Evolutionary conservation across 2,113 vertebrate species (phyloP).

Genomic region (Monopterus albus): DNA sequence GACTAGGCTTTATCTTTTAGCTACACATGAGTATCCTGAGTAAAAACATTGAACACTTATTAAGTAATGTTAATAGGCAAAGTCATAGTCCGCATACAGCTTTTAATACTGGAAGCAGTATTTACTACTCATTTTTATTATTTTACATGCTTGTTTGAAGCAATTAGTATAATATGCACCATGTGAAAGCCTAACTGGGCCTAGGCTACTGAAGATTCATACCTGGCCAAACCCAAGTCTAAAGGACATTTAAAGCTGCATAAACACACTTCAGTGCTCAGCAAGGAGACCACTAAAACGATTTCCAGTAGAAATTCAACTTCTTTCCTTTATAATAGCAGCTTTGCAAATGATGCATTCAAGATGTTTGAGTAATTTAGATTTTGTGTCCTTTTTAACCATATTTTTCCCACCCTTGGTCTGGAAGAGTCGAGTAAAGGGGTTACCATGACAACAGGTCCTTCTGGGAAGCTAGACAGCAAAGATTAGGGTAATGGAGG

Average conservation of each 20-base stretch:
- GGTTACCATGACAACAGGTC: constrained; percentile 86
- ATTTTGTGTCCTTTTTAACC: constrained; percentile 73
- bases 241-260: constrained; percentile 28
- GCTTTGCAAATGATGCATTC: constrained; percentile 36
- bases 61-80: neutral
- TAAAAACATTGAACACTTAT: constrained; percentile 12
- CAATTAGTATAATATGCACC: constrained; percentile 18
- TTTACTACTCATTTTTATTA: constrained; percentile 14
- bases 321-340: constrained; percentile 42
- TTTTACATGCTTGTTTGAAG: constrained; percentile 16
- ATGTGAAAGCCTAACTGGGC: constrained; percentile 15
- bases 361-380: constrained; percentile 67
- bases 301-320: constrained; percentile 18
- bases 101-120: constrained; percentile 14
- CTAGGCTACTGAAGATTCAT: constrained; percentile 1
- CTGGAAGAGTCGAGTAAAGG: constrained; percentile 83
- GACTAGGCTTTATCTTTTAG: neutral
- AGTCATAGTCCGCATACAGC: neutral
- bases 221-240: constrained; percentile 13
- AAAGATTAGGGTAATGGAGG: constrained; percentile 91
- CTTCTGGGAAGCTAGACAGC: constrained; percentile 88
- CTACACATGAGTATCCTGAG: neutral
- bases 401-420: constrained; percentile 81
- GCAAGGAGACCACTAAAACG: constrained; percentile 19
- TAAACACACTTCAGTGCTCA: constrained; percentile 21